Evolutionary conservation across 1,140 invertebrate species (phyloP), one percentile per base, ranked within the genome.

Genomic region (Polyergus mexicanus): DNA sequence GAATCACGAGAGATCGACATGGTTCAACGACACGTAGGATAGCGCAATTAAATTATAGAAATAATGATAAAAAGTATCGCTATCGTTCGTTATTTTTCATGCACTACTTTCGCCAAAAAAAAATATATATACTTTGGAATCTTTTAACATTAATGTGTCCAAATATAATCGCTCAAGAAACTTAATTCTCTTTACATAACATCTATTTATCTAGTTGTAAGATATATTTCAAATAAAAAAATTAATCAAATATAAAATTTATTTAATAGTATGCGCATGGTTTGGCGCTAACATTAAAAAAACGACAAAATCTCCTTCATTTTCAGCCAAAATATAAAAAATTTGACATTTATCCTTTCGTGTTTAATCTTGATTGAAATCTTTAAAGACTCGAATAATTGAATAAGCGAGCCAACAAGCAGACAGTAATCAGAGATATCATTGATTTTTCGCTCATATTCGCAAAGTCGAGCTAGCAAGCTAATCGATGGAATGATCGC

Each of bases 381-480:
- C 44, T 32, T 81, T 72, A 19, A 81, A 69, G 47, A 63, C 8
- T 74, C 25, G 16, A 19, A 28, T 4, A 10, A 16, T 83, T 0
- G 13, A 51, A 35, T n/a, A 65, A 51, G 6, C 32, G 19, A 63
- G 32, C 58, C 19, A 65, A 84, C 38, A 32, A 44, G 16, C 22
- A 7, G 8, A 62, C 44, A 8, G 88, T 76, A 89, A 88, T 69
- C 19, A 11, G 71, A 88, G 84, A 69, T 65, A 16, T 25, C 38
- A 89, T 89, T 54, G 88, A 89, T 89, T 89, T 72, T 58, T 77
- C 32, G 38, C 69, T 80, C 47, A 38, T 35, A 19, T 74, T 88
- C 32, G 86, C 65, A 60, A 89, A 77, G 56, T 32, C 58, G 56
- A 3, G 16, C n/a, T 58, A 65, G 13, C 10, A 19, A 41, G 66